These are phyloP conservation scores for Electrona antarctica DNA, from an alignment of 2,113 vertebrate genomes.

Conservation along the genomic window DNA sequence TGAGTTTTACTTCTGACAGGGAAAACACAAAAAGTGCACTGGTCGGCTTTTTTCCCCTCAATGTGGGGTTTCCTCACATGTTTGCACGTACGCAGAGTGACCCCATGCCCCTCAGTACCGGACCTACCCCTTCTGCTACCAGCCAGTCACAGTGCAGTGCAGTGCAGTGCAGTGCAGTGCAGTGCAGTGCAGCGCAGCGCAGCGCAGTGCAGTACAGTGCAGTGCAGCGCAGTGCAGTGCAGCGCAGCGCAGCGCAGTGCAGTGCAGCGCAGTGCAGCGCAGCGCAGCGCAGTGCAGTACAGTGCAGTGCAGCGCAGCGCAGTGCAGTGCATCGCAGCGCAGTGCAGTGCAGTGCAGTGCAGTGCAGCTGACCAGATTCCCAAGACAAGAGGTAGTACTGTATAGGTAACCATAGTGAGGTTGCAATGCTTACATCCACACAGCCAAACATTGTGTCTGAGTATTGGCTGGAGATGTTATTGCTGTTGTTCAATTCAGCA, in stretches of 20 bases:
- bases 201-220: constrained; percentile 14
- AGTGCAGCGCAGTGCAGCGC: constrained; percentile 4
- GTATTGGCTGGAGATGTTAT: constrained; percentile 22
- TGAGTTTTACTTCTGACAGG: constrained; percentile 54
- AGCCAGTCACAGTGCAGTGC: constrained; percentile 18
- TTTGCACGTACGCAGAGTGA: constrained; percentile 66
- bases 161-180: constrained; percentile 15
- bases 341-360: constrained; percentile 12
- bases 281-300: constrained; percentile 15
- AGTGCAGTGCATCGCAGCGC: constrained; percentile 29
- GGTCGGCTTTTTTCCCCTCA: constrained; percentile 40
- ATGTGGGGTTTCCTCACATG: constrained; percentile 52
- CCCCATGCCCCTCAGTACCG: constrained; percentile 41
- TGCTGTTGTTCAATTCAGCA: constrained; percentile 15
- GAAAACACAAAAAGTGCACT: constrained; percentile 59
- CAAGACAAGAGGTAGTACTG: too few species aligned
- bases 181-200: constrained; percentile 17
- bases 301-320: constrained; percentile 16
- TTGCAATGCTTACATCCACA: constrained; percentile 46
- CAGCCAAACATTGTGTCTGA: constrained; percentile 55
- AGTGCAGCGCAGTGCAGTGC: constrained; percentile 1
- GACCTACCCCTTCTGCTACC: constrained; percentile 10
- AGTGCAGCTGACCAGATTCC: not conserved
- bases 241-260: too few species aligned
- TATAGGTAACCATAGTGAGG: constrained; percentile 34